Base-by-base conservation (phyloP, 1,140 invertebrate genomes). In the Saccostrea echinata region DNA sequence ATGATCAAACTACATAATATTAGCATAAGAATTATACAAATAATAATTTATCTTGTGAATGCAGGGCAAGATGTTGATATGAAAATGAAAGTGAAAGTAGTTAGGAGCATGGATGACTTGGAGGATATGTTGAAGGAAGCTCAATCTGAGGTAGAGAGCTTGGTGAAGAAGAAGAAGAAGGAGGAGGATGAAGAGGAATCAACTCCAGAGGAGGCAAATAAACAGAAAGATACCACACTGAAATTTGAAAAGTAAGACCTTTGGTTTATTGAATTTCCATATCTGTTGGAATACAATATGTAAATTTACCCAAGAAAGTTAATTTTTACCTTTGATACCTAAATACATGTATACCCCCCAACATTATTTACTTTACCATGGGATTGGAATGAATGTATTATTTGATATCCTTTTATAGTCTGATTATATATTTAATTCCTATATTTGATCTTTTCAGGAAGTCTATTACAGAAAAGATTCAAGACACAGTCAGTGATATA, bases 61-160 rank as follows among this genome's bases (percentile, higher is more conserved):
- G 11, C 81, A 83, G 81, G 81, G n/a, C 43, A 83, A 87, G 84
- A 71, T 51, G 68, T 52, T 6, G 86, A 88, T 64, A 21, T 84
- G 30, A 86, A 90, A 55, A 85, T 86, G 35, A 85, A 88, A 61
- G 89, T 86, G 18, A 88, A 88, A 57, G 81, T 88, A n/a, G 52
- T 88, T 55, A 76, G 30, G 21, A 88, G 43, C 53, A 86, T 86
- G 85, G 87, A 88, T 18, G 86, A 88, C 51, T 64, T 92, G 6
- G 85, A 91, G 68, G 86, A 91, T 13, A 86, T 86, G 13, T 86
- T 91, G 43, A 85, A 89, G 61, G 88, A 89, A 64, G 86, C 85
- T 53, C 90, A 88, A 80, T 84, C 86, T 64, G 68, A 88, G 83
- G 51, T 86, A 57, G n/a, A 89, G 81, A 71, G 21, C 85, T 61